Conservation (phyloP, 2,113 vertebrate species). For the Lophotis ruficrista region DNA sequence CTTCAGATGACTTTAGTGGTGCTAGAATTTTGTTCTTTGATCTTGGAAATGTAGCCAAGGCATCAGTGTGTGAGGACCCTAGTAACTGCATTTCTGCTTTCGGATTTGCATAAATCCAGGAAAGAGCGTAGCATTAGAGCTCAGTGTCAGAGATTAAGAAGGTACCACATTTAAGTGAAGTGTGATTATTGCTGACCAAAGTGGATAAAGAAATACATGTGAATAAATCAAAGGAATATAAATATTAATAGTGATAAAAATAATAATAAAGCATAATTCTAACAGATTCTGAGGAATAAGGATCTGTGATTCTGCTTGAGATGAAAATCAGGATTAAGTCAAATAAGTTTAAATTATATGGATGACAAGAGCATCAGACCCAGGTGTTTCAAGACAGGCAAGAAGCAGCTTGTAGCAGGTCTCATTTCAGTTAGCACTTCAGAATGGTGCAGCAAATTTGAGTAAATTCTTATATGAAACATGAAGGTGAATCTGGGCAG, state of each 20-base stretch:
- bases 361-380: background rate
- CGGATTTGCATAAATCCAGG: slow-evolving; percentile 26
- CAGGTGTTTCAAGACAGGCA: background rate
- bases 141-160: slow-evolving; percentile 35
- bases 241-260: background rate
- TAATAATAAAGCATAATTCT: background rate
- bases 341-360: slow-evolving; percentile 9
- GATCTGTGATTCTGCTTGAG: background rate
- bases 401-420: background rate
- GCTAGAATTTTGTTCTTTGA: background rate
- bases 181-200: slow-evolving; percentile 13
- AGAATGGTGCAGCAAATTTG: background rate
- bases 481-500: background rate
- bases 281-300: background rate
- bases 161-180: background rate
- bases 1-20: background rate
- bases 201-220: background rate
- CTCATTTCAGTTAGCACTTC: slow-evolving; percentile 30
- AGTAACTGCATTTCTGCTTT: background rate
- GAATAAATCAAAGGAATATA: background rate
- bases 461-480: background rate
- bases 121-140: background rate
- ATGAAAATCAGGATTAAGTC: slow-evolving; percentile 25
- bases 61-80: background rate
- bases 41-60: background rate